phyloP scores from a whole-genome alignment of 2,797 vertebrate genomes.

The Poecilia velifera region DNA sequence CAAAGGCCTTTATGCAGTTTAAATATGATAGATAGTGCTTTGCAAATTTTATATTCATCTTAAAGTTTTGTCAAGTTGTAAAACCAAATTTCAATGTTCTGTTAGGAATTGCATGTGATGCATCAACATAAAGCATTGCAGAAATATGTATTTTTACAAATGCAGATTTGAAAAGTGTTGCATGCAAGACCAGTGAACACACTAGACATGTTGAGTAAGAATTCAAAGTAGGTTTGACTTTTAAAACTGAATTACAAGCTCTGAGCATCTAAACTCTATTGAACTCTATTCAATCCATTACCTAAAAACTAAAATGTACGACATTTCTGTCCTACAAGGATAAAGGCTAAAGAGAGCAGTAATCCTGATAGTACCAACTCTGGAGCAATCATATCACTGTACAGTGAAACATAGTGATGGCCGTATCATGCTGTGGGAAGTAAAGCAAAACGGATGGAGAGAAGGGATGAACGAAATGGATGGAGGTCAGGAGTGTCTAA shows the following conservation, averaged over 20 bases:
- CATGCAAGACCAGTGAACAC: background rate
- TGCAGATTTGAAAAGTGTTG: no score
- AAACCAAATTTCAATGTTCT: background rate
- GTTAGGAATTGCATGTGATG: background rate
- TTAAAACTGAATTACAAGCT: background rate
- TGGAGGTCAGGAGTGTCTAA: conserved; percentile 37
- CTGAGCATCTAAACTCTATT: background rate
- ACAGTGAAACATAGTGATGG: background rate
- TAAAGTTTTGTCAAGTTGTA: background rate
- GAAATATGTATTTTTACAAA: background rate
- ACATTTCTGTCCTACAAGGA: background rate
- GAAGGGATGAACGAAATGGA: background rate
- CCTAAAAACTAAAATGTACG: background rate
- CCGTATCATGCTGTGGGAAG: background rate
- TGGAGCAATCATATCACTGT: background rate
- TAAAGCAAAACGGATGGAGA: background rate
- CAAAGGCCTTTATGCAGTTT: background rate
- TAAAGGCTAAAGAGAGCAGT: background rate
- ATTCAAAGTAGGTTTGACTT: background rate
- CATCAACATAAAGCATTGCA: background rate
- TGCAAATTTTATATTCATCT: background rate
- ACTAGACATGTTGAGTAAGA: background rate
- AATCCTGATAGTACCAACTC: background rate
- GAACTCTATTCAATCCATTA: background rate
- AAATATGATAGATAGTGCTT: background rate